Evolutionary conservation across 2,888 invertebrate species (phyloP), one percentile per base, ranked within the genome.

Genomic region (Lasioglossum marginatum): DNA sequence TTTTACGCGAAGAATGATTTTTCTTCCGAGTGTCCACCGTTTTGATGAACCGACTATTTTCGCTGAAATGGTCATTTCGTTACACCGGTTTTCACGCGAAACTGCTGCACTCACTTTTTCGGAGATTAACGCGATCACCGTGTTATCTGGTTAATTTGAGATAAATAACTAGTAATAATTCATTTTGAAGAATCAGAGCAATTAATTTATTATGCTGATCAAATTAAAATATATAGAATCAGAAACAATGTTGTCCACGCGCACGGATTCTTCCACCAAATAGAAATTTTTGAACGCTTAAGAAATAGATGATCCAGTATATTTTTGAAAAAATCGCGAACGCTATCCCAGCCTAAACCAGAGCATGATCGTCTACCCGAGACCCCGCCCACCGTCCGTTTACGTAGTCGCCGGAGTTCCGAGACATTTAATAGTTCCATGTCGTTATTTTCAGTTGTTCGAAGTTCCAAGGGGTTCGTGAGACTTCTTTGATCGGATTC

Each of bases 361-460:
- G 63, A 31, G 19, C 19, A 16, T 66, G 63, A 66, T 31, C 31
- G 63, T 16, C 63, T 31, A 27, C 16, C 63, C 34, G 0, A 19
- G 14, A 1, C 63, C 2, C 31, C 31, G 63, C 31, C 63, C 63
- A 31, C 27, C 31, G 60, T 4, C 63, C 19, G 16, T 34, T 34
- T 66, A 66, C 63, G 63, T 34, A 66, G 34, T 66, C 34, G 63
- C 63, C 0, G 34, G 31, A 66, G 81, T 72, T 77, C 23, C 70
- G 34, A 48, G 81, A 63, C 77, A 72, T 77, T 77, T 77, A 81
- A 81, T 81, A 77, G 77, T 63, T 81, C 77, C 71, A 45, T 70
- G 70, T 60, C 80, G 80, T 80, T 81, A 72, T 77, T 81, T 81
- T 31, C 77, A 37, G 77, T 63, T 81, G 81, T 81, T 48, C 37